Base-by-base conservation (phyloP, 1,140 invertebrate species). In the Cydia fagiglandana region DNA sequence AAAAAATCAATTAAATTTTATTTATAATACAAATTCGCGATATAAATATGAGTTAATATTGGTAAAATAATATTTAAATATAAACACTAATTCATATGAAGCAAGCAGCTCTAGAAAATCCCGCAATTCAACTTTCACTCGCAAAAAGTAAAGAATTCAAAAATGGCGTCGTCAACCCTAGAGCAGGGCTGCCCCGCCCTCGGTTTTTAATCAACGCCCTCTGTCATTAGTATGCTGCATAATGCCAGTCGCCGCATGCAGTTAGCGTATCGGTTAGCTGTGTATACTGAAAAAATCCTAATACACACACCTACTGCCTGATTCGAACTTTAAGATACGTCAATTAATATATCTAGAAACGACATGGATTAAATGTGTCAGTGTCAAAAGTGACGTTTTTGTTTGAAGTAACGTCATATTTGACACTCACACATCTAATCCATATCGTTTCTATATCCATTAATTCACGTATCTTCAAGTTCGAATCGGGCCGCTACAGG, bases 181-280 rank as follows among this genome's bases (percentile, higher is more conserved):
- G 64, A 30, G 74, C 73, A 45, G 66, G 76, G 79, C 64, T 64
- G 77, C 77, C 81, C 77, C 81, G 81, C 81, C 86, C 86, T 89
- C 84, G 85, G 87, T 90, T 89, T 89, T 90, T 90, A 90, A 90
- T 90, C 88, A 90, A 85, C 84, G 83, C 84, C 83, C 83, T 82
- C 78, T 87, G 82, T 86, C 85, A 88, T 88, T 89, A 89, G 86
- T 86, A 86, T 85, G 77, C 82, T 75, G 86, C 76, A 85, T 87
- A 88, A 86, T 88, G 86, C 84, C 79, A 82, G 79, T 74, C 64
- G 56, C 64, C 56, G 73, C 75, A 41, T 41, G n/a, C 17, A 30
- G 73, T 45, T 15, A 45, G 9, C 45, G 70, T 24, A 28, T 41
- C 38, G 20, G 73, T 45, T 61, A 10, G 56, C 56, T 61, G n/a